Evolutionary conservation across 2,113 vertebrate genomes (phyloP).

Genomic region (Podarcis raffonei): DNA sequence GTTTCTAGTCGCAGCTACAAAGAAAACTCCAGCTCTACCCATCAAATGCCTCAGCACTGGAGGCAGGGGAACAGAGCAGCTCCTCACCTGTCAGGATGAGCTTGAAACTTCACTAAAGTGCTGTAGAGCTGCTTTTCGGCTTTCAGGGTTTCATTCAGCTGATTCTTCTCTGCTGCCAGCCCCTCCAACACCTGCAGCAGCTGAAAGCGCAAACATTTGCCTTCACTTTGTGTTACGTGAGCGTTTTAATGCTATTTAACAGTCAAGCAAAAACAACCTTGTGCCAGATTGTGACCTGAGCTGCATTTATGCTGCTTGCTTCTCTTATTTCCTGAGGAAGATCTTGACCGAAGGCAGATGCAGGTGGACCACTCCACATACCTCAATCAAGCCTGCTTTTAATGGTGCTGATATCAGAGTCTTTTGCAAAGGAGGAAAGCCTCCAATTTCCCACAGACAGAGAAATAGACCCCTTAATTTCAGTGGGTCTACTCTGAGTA

Average conservation of each 20-base stretch:
- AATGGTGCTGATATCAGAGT: neutral
- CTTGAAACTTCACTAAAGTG: constrained; percentile 83
- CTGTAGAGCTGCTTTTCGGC: constrained; percentile 90
- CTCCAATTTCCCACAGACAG: no score
- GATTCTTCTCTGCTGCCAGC: constrained; percentile 84
- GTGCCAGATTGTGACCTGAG: neutral
- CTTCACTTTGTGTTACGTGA: neutral
- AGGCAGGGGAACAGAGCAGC: neutral
- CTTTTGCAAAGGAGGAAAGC: neutral
- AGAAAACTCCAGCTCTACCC: neutral
- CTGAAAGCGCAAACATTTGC: constrained; percentile 45
- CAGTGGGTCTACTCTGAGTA: neutral
- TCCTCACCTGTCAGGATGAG: constrained; percentile 82
- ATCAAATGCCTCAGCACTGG: accelerated
- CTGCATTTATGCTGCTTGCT: neutral
- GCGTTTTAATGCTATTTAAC: neutral
- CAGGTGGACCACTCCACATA: neutral
- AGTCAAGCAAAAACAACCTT: neutral
- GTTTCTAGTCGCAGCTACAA: neutral
- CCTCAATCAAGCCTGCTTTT: neutral
- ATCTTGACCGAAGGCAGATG: neutral
- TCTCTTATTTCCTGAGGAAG: neutral
- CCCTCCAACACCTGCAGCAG: constrained; percentile 84
- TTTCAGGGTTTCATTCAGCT: constrained; percentile 88
- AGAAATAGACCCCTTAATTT: no score